Base-by-base conservation (phyloP, 2,113 vertebrate species). In the Microtus pennsylvanicus region DNA sequence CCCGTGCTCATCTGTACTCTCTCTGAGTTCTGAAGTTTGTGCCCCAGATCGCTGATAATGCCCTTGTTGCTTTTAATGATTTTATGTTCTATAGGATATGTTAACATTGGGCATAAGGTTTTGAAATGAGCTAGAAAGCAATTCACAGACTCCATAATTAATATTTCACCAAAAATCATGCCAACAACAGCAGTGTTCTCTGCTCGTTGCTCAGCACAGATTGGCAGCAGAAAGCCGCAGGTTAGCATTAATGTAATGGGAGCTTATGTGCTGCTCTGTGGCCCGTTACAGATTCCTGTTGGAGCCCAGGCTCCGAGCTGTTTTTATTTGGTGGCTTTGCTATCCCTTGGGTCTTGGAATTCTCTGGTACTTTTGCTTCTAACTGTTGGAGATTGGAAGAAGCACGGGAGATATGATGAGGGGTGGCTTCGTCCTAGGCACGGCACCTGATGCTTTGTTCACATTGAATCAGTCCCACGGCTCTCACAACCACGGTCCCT, bases 51-150 rank as follows among this genome's bases (percentile, higher is more conserved):
- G 55, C 17, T 94, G 67, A 67, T 22, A 33, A 33, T 16, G 38
- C 74, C 38, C 47, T 90, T 92, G 85, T 21, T 87, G 24, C 38
- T 94, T 97, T 90, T 90, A 94, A 90, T 75, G 58, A 94, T 22
- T 55, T 47, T 9, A 16, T 76, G 30, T 63, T 87, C 88, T 76
- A 74, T 47, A 87, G 21, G 90, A 55, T 85, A 78, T 52, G 70
- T n/a, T 74, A 35, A 80, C 16, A 81, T 9, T 89, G 26, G 70
- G 67, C 22, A 35, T 45, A 91, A 86, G 35, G 72, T 81, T 97
- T 92, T 88, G 38, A 87, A 81, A 93, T 55, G 78, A 89, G n/a
- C 67, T 82, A 7, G 30, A 87, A 96, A 94, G 69, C 77, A 82
- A 61, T 95, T 94, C n/a, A 91, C 14, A 88, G 78, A 55, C 16